Percentiles rank a stretch among this genome's conserved stretches.
phyloP scores from a whole-genome alignment of 2,113 vertebrate genomes.

The Laterallus jamaicensis region DNA sequence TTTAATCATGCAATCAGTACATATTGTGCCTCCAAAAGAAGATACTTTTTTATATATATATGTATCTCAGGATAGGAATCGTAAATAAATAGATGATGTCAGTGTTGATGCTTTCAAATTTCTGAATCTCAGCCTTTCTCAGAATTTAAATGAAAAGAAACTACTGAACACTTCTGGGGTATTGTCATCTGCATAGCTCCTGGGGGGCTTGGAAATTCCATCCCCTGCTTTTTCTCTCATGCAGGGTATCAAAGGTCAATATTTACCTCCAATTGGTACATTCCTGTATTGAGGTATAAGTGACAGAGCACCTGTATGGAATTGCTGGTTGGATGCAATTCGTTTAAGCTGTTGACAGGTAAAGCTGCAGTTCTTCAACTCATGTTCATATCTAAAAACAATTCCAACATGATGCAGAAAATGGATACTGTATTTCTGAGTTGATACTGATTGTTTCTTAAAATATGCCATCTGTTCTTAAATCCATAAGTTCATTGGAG shows the following conservation, averaged over 20 bases:
- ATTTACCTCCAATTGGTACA: background rate
- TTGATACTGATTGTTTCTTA: conserved; percentile 55
- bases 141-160: background rate
- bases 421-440: conserved; percentile 55
- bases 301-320: background rate
- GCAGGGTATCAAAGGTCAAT: background rate
- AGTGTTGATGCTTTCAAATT: background rate
- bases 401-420: conserved; percentile 38
- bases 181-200: background rate
- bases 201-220: background rate
- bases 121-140: background rate
- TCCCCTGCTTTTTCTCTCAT: background rate
- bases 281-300: background rate
- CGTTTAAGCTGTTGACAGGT: conserved; percentile 1
- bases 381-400: background rate
- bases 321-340: background rate
- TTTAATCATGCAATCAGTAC: background rate
- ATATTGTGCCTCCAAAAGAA: background rate
- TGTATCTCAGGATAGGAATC: background rate
- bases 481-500: conserved; percentile 30
- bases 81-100: background rate
- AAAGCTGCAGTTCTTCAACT: background rate
- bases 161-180: background rate
- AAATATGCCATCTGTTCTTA: conserved; percentile 49
- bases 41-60: background rate